A percentile compares a stretch with the other conserved stretches of the same genome.
Evolutionary conservation across 2,113 vertebrate genomes (phyloP).

Genomic region (Cyanocitta stelleri): DNA sequence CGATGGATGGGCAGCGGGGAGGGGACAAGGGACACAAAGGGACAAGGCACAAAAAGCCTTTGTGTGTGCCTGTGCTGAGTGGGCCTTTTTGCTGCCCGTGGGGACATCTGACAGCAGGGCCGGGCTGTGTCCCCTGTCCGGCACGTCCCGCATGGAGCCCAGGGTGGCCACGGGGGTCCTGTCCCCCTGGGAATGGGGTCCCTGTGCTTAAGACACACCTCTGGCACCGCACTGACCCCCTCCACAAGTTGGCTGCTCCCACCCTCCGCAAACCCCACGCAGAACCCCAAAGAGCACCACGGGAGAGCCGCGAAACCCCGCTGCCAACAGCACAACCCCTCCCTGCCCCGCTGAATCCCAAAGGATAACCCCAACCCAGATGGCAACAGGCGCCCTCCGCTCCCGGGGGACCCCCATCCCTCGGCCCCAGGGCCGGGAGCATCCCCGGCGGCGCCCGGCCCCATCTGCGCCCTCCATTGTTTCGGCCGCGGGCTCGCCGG

Average conservation of each 20-base stretch:
- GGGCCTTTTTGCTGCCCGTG: neutral
- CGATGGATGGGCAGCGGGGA: neutral
- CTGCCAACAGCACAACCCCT: accelerated
- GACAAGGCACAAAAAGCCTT: slow-evolving; percentile 48
- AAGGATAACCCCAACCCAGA: neutral
- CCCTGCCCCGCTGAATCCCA: accelerated
- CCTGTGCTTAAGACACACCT: accelerated
- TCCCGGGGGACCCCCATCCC: neutral
- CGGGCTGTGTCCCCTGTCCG: accelerated
- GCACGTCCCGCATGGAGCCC: neutral
- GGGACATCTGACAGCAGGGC: neutral
- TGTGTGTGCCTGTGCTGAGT: slow-evolving; percentile 26
- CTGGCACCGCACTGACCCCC: accelerated
- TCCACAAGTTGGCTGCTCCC: accelerated
- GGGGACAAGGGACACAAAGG: slow-evolving; percentile 29
- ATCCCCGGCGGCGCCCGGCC: neutral
- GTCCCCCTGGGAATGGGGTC: accelerated
- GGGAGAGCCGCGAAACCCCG: neutral
- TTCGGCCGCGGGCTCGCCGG: neutral
- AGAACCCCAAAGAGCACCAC: accelerated
- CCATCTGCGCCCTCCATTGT: slow-evolving; percentile 56
- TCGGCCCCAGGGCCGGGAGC: neutral
- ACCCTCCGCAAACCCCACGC: accelerated
- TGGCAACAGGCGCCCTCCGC: accelerated
- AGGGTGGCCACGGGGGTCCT: accelerated